Conservation (phyloP, 2,113 vertebrate genomes). For the Otolemur garnettii region DNA sequence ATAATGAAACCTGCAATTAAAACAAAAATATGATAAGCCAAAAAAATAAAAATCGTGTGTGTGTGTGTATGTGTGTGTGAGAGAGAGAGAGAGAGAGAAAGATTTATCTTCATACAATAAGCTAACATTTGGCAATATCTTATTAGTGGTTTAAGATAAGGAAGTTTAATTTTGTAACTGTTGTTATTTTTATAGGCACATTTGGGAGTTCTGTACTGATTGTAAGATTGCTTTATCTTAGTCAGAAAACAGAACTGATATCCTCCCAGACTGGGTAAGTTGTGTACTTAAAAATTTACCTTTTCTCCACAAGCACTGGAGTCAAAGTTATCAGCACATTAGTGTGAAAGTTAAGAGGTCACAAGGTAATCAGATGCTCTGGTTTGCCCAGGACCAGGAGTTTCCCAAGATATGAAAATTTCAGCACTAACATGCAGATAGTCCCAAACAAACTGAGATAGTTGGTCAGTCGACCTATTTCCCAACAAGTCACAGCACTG, state of each 20-base stretch:
- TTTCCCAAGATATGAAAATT: neutral
- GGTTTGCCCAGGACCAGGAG: neutral
- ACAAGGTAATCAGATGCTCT: neutral
- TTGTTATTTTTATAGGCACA: conserved; percentile 45
- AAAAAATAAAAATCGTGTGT: conserved; percentile 13
- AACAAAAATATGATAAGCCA: conserved; percentile 17
- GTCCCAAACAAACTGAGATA: neutral
- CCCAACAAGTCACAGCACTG: conserved; percentile 12
- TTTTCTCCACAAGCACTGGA: neutral
- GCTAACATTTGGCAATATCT: conserved; percentile 65
- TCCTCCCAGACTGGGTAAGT: conserved; percentile 2
- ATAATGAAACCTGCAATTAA: neutral
- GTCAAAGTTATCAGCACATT: neutral
- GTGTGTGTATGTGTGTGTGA: neutral
- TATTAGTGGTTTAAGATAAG: conserved; percentile 29
- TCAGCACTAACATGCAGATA: neutral
- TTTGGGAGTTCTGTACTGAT: conserved; percentile 55
- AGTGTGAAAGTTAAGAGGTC: conserved; percentile 29
- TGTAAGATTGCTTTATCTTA: conserved; percentile 60
- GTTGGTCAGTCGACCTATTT: neutral
- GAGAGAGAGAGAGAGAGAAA: neutral
- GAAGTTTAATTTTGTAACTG: conserved; percentile 68
- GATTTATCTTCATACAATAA: conserved; percentile 34
- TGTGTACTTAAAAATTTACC: conserved; percentile 58
- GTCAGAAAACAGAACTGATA: conserved; percentile 60